Conservation (phyloP, 2,113 vertebrate genomes). For the Ammospiza caudacuta region DNA sequence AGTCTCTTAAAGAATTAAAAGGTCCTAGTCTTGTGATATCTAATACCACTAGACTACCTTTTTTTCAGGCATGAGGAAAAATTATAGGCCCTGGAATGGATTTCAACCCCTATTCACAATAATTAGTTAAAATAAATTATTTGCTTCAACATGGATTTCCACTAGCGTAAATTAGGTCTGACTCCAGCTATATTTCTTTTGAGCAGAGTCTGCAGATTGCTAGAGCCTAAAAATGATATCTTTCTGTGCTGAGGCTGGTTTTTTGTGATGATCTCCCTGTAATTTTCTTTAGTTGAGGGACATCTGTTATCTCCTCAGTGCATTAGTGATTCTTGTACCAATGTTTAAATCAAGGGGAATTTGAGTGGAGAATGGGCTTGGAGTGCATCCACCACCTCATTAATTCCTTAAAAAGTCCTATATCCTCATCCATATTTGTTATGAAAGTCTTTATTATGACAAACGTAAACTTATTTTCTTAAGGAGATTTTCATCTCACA, state of each 20-base stretch:
- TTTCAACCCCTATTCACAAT: not conserved
- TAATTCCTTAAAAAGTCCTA: not conserved
- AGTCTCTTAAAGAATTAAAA: not conserved
- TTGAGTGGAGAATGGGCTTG: not conserved
- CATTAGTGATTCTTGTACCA: not conserved
- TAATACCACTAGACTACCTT: not conserved
- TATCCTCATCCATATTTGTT: not conserved
- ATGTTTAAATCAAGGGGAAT: not conserved
- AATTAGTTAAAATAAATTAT: conserved; percentile 38
- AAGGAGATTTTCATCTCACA: not conserved
- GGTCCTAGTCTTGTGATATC: not conserved
- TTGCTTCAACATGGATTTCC: not conserved
- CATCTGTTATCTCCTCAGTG: not conserved
- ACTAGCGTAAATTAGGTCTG: not conserved
- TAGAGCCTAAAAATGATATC: not conserved
- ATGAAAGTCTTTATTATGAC: not conserved
- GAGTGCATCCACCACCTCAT: not conserved
- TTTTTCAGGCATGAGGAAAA: not conserved
- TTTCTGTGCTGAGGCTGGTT: not conserved
- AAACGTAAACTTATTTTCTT: not conserved
- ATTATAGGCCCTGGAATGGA: not conserved
- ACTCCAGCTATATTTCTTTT: conserved; percentile 2
- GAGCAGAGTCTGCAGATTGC: not conserved
- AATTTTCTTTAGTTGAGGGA: conserved; percentile 21
- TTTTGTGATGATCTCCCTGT: not conserved